Conservation (phyloP, 2,888 invertebrate species). For the Ichneumoninae sp. region DNA sequence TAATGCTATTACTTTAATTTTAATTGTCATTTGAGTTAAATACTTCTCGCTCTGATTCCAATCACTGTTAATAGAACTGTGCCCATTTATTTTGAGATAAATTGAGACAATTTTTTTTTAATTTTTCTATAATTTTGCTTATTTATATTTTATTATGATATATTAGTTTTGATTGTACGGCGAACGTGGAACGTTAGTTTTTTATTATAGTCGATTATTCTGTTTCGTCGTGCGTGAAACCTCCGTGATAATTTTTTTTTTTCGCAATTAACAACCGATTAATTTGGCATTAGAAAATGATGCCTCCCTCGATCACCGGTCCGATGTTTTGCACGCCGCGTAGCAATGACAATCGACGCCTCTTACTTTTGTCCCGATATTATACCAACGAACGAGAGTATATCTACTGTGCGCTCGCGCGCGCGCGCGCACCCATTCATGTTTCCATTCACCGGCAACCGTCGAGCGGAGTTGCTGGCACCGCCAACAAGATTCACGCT, state of each 20-base stretch:
- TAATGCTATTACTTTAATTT: too few relatives aligned
- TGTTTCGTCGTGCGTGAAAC: background rate
- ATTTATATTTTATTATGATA: background rate
- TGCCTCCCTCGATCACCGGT: background rate
- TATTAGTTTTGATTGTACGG: background rate
- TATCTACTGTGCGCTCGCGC: slow-evolving; percentile 59
- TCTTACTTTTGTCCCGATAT: slow-evolving; percentile 78
- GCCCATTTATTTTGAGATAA: background rate
- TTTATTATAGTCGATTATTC: background rate
- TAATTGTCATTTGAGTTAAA: too few relatives aligned
- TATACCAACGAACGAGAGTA: slow-evolving; percentile 54
- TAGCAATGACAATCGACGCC: slow-evolving; percentile 68
- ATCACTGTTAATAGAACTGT: too few relatives aligned
- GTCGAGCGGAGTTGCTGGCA: slow-evolving; percentile 48
- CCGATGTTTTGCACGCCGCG: background rate
- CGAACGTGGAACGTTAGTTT: background rate
- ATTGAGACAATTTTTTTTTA: too few relatives aligned
- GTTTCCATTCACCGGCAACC: slow-evolving; percentile 79
- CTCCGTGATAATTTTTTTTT: background rate
- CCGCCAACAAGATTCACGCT: slow-evolving; percentile 67
- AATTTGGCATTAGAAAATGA: slow-evolving; percentile 15
- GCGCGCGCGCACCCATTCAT: slow-evolving; percentile 77
- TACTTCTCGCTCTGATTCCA: too few relatives aligned
- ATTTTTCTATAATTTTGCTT: background rate
- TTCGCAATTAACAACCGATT: background rate